Evolutionary conservation across 2,888 invertebrate genomes (phyloP).

Genomic region (Rhyacophila evoluta): DNA sequence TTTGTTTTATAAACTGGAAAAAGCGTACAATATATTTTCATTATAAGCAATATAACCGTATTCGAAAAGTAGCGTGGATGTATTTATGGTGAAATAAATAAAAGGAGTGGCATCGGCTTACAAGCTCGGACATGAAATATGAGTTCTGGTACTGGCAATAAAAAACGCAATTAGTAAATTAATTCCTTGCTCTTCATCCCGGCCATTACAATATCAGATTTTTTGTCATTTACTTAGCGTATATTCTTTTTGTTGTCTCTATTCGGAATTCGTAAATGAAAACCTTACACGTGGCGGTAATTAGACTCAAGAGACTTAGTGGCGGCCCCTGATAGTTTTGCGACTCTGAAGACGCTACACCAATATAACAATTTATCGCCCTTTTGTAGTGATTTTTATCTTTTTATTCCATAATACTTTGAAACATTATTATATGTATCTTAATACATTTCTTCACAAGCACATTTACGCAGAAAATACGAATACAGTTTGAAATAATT

Average conservation of each 20-base stretch:
- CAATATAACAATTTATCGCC: not conserved
- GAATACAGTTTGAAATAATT: no score
- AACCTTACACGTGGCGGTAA: slow-evolving; percentile 20
- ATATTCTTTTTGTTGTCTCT: slow-evolving; percentile 41
- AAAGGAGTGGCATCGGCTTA: slow-evolving; percentile 49
- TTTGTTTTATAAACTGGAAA: slow-evolving; percentile 13
- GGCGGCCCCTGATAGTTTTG: slow-evolving; percentile 29
- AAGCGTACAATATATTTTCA: not conserved
- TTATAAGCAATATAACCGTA: slow-evolving; percentile 12
- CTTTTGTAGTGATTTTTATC: not conserved
- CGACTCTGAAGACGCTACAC: not conserved
- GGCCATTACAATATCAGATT: slow-evolving; percentile 36
- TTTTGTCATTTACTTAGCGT: slow-evolving; percentile 38
- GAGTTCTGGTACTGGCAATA: slow-evolving; percentile 46
- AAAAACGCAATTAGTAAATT: slow-evolving; percentile 54
- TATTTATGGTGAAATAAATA: slow-evolving; percentile 49
- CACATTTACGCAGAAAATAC: no score
- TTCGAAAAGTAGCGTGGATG: slow-evolving; percentile 37
- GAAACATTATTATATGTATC: not conserved
- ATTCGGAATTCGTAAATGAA: slow-evolving; percentile 38
- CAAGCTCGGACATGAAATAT: slow-evolving; percentile 52
- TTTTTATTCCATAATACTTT: not conserved
- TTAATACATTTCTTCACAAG: not conserved
- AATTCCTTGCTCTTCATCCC: slow-evolving; percentile 47
- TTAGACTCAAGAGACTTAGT: slow-evolving; percentile 29